phyloP scores from a whole-genome alignment of 2,888 invertebrate species.

The Macrosoma leucophasiata region DNA sequence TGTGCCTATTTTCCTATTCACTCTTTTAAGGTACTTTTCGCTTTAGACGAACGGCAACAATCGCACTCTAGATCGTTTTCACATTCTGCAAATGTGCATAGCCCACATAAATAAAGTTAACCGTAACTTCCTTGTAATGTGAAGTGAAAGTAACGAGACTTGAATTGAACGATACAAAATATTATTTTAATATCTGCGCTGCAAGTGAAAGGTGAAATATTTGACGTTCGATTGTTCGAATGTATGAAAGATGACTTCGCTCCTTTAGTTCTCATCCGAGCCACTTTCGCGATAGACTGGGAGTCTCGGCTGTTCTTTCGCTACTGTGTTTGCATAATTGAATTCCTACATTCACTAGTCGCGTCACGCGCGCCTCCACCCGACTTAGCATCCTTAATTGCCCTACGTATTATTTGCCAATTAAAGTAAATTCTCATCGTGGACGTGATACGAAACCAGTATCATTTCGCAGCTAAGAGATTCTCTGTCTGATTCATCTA shows the following conservation, averaged over 20 bases:
- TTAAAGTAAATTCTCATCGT: slow-evolving; percentile 74
- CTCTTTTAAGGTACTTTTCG: no score
- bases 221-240: no score
- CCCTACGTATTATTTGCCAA: slow-evolving; percentile 76
- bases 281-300: slow-evolving; percentile 19
- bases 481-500: no score
- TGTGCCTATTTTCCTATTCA: neutral
- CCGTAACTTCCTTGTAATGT: slow-evolving; percentile 3
- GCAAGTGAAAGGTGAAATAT: no score
- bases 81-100: no score
- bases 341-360: slow-evolving; percentile 63
- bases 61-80: no score
- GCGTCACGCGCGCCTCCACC: slow-evolving; percentile 68
- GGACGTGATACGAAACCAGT: slow-evolving; percentile 70
- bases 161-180: slow-evolving; percentile 5
- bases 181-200: neutral
- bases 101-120: no score
- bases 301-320: slow-evolving; percentile 53
- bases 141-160: slow-evolving; percentile 6
- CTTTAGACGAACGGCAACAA: no score
- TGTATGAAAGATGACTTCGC: slow-evolving; percentile 5
- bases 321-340: slow-evolving; percentile 71
- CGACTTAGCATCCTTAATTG: slow-evolving; percentile 75
- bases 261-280: neutral
- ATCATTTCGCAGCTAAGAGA: slow-evolving; percentile 50